phyloP scores from a whole-genome alignment of 1,140 invertebrate genomes.

The Proctacanthus coquilletti region DNA sequence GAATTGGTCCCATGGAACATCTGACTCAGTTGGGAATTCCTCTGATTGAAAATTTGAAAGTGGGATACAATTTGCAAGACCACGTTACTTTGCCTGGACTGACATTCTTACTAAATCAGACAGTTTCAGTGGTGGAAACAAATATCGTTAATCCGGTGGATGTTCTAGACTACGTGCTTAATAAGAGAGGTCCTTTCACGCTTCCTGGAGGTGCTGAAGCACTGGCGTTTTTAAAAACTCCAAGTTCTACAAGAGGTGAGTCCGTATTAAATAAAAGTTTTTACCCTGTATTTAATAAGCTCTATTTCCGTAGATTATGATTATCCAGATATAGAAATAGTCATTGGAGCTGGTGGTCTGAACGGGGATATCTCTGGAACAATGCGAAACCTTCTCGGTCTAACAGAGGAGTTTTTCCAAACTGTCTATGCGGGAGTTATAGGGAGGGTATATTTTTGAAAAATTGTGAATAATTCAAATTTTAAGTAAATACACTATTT shows the following conservation, averaged over 20 bases:
- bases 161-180: conserved; percentile 37
- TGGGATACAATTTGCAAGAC: conserved; percentile 68
- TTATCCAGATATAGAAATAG: conserved; percentile 60
- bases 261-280: not conserved
- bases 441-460: conserved; percentile 21
- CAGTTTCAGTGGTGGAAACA: conserved; percentile 34
- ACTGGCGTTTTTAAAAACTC: conserved; percentile 48
- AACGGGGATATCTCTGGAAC: conserved; percentile 55
- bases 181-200: conserved; percentile 47
- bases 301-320: conserved; percentile 13
- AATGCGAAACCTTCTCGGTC: conserved; percentile 42
- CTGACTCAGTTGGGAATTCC: conserved; percentile 37
- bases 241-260: conserved; percentile 19
- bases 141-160: conserved; percentile 32
- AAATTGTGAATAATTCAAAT: not conserved
- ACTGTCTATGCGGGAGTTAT: conserved; percentile 36
- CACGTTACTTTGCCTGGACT: conserved; percentile 55
- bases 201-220: conserved; percentile 56
- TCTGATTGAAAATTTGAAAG: conserved; percentile 47
- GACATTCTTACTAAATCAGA: conserved; percentile 49
- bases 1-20: conserved; percentile 59
- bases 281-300: not conserved
- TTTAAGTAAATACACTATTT: not conserved
- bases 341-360: conserved; percentile 53
- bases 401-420: conserved; percentile 43